Conservation (phyloP, 2,888 invertebrate genomes). For the Liodrosophila aerea region DNA sequence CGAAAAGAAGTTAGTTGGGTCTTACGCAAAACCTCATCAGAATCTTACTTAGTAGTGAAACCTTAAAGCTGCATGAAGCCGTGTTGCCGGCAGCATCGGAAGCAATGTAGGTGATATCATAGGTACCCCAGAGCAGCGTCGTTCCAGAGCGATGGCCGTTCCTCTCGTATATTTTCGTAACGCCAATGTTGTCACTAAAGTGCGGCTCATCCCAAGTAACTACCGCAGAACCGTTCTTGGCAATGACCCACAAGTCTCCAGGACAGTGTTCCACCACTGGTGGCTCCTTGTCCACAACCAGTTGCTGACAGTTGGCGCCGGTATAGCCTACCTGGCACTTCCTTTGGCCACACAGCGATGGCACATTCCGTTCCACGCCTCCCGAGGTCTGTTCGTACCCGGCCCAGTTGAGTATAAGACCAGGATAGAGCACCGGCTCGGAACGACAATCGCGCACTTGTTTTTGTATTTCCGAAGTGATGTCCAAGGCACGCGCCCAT, state of each 20-base stretch:
- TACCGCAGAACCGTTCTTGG: constrained; percentile 94
- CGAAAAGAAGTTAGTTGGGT: neutral
- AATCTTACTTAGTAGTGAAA: constrained; percentile 92
- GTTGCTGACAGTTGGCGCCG: constrained; percentile 92
- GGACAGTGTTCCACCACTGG: constrained; percentile 95
- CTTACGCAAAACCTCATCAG: rapidly evolving
- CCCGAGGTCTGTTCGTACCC: constrained; percentile 95
- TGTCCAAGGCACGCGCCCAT: constrained; percentile 95
- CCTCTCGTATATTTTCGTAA: constrained; percentile 90
- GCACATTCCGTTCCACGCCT: constrained; percentile 94
- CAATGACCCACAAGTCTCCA: constrained; percentile 96
- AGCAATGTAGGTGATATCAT: constrained; percentile 96
- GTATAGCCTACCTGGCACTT: constrained; percentile 94
- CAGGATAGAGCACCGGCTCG: constrained; percentile 94
- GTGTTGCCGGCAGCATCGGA: constrained; percentile 95
- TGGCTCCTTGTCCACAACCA: constrained; percentile 92
- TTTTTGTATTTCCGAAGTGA: constrained; percentile 95
- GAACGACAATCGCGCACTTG: constrained; percentile 96
- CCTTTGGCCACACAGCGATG: constrained; percentile 95
- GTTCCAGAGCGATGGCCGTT: constrained; percentile 94
- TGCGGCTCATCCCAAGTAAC: constrained; percentile 96
- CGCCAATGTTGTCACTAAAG: constrained; percentile 94
- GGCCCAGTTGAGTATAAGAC: constrained; percentile 94
- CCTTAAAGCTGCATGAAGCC: constrained; percentile 95
- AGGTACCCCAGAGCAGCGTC: constrained; percentile 94